A percentile compares a stretch with the other conserved stretches of the same genome.
Conservation (phyloP, 2,888 invertebrate genomes). For the Omphaloscelis lunosa region DNA sequence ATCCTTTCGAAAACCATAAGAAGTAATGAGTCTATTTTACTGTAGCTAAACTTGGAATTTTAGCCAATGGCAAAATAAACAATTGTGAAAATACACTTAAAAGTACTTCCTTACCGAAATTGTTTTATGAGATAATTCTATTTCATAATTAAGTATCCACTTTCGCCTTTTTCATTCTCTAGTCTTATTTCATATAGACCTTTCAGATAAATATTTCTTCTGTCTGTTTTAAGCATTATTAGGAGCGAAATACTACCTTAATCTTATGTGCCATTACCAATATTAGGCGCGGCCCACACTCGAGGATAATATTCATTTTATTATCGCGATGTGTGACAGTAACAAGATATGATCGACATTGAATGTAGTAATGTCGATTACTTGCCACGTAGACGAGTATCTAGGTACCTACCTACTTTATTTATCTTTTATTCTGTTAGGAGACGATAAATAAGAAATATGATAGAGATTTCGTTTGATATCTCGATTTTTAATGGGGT, state of each 20-base stretch:
- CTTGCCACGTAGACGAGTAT: constrained; percentile 12
- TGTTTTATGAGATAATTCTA: too few species aligned
- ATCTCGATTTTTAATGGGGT: not conserved
- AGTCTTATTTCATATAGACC: too few species aligned
- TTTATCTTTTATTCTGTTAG: constrained; percentile 15
- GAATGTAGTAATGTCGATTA: constrained; percentile 51
- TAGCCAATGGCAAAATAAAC: not conserved
- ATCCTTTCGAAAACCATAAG: not conserved
- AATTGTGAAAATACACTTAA: not conserved
- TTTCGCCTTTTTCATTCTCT: not conserved
- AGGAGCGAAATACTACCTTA: constrained; percentile 12
- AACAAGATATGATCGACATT: constrained; percentile 46
- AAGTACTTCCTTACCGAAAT: not conserved
- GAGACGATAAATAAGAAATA: not conserved
- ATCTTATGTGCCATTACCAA: constrained; percentile 50
- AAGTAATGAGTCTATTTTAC: constrained; percentile 6
- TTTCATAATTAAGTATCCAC: not conserved
- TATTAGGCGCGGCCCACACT: constrained; percentile 46
- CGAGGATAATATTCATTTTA: constrained; percentile 57
- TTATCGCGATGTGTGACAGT: constrained; percentile 53
- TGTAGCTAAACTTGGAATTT: not conserved
- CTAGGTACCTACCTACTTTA: too few species aligned
- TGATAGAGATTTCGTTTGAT: not conserved
- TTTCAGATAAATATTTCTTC: not conserved
- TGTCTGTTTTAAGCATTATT: not conserved